Base-by-base conservation (phyloP, 2,888 invertebrate genomes). In the Ramazzottius varieornatus region DNA sequence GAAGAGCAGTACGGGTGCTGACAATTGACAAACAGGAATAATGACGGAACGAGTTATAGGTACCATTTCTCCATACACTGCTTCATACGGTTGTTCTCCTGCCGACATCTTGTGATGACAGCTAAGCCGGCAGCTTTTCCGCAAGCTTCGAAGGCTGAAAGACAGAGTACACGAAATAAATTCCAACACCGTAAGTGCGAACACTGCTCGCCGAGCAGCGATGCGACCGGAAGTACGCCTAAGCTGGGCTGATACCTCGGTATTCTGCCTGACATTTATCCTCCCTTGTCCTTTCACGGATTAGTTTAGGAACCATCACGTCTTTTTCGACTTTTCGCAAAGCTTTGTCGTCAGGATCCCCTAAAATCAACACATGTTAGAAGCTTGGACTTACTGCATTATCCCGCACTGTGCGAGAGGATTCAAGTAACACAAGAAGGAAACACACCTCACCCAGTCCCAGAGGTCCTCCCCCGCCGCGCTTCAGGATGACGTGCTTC, bases 251-350 rank as follows among this genome's bases (percentile, higher is more conserved):
- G 20, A 40, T 20, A 81, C 84, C 82, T 73, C 79, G 76, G 0
- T 88, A 86, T 78, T 85, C 84, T 69, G 81, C 75, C 0, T 73
- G 67, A 75, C 94, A 94, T 75, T 89, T 87, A 71, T 86, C 85
- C 20, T 72, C 73, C 74, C 83, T 86, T 0, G 90, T 86, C 70
- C 83, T 83, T 32, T 88, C 86, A 69, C 92, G 81, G 80, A 94
- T 85, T 72, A 86, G 82, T 76, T 90, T 86, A 0, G 92, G 88
- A 73, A 96, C 86, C 69, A 92, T 74, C 29, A 94, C 84, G 73
- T 92, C 88, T 32, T 77, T 77, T 77, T 96, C 96, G 1, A 93
- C 88, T 80, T 83, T 88, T 70, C 94, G 81, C 65, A 96, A 76
- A n/a, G 79, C 78, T 72, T 73, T 81, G 75, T 93, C 92, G 70